Percentiles rank a stretch among this genome's conserved stretches.
These are phyloP conservation scores for Gymnocypris eckloni DNA, from an alignment of 2,797 vertebrate genomes.

Conservation along the genomic window DNA sequence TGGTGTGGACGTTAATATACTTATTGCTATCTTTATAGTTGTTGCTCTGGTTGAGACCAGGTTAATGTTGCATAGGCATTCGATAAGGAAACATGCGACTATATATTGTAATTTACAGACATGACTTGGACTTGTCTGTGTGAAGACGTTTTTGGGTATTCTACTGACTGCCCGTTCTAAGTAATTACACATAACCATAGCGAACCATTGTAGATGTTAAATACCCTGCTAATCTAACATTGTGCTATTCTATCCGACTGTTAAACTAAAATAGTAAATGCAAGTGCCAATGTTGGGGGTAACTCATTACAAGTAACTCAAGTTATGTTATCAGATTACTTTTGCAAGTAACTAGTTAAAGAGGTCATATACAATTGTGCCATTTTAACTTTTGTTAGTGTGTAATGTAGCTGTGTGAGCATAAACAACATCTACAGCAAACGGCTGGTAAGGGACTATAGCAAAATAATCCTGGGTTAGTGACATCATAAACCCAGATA, in stretches of 20 bases:
- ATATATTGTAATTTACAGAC: conserved; percentile 2
- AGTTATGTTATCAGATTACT: background rate
- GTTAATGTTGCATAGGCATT: background rate
- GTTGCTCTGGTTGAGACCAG: background rate
- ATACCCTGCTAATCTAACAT: background rate
- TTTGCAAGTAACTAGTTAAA: background rate
- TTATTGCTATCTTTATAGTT: background rate
- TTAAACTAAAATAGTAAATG: background rate
- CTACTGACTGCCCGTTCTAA: too few relatives aligned
- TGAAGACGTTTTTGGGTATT: too few relatives aligned
- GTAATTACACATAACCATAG: background rate
- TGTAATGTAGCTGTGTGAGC: too few relatives aligned
- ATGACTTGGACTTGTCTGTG: background rate
- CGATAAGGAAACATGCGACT: background rate
- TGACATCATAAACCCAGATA: too few relatives aligned
- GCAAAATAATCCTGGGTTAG: too few relatives aligned
- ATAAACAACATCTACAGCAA: too few relatives aligned
- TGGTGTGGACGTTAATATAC: background rate
- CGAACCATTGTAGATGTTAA: background rate
- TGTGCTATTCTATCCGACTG: background rate
- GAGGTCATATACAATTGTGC: too few relatives aligned
- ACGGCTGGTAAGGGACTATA: too few relatives aligned
- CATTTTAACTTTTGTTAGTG: too few relatives aligned
- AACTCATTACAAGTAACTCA: background rate
- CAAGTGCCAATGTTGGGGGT: background rate